A percentile compares a stretch with the other conserved stretches of the same genome.
Conservation (phyloP, 2,888 invertebrate genomes). For the Neuroscelio doddi region DNA sequence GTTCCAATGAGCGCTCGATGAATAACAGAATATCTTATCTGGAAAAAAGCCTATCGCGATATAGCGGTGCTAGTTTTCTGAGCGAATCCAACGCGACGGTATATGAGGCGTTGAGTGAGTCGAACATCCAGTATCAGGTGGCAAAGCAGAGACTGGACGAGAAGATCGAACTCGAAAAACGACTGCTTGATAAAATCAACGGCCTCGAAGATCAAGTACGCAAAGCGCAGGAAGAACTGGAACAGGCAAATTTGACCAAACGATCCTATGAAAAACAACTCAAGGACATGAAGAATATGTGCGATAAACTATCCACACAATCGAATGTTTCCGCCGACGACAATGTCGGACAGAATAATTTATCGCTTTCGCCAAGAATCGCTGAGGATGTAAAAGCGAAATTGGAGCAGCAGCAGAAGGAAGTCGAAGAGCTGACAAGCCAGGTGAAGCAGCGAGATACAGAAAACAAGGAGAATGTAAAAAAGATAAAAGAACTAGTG, state of each 20-base stretch:
- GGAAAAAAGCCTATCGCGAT: constrained; percentile 61
- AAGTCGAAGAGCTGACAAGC: constrained; percentile 51
- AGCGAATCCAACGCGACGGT: constrained; percentile 62
- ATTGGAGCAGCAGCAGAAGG: constrained; percentile 48
- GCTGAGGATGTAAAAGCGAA: constrained; percentile 27
- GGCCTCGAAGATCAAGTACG: constrained; percentile 73
- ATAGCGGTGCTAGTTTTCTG: constrained; percentile 59
- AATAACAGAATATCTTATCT: constrained; percentile 56
- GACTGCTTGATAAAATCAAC: constrained; percentile 73
- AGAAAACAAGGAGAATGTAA: constrained; percentile 49
- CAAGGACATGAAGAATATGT: constrained; percentile 66
- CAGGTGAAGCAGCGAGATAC: constrained; percentile 51
- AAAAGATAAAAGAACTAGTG: constrained; percentile 50
- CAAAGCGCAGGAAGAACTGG: constrained; percentile 54
- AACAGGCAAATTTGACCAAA: constrained; percentile 59
- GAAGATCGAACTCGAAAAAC: constrained; percentile 71
- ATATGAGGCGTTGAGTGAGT: constrained; percentile 65
- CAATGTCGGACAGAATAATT: constrained; percentile 15
- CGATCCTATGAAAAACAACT: constrained; percentile 67
- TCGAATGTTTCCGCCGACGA: constrained; percentile 13
- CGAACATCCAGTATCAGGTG: constrained; percentile 59
- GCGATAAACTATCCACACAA: constrained; percentile 62
- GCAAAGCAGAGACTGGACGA: constrained; percentile 63
- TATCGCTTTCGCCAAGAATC: constrained; percentile 5
- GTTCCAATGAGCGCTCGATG: constrained; percentile 56